Evolutionary conservation across 1,140 invertebrate genomes (phyloP).

Genomic region (Globodera rostochiensis): DNA sequence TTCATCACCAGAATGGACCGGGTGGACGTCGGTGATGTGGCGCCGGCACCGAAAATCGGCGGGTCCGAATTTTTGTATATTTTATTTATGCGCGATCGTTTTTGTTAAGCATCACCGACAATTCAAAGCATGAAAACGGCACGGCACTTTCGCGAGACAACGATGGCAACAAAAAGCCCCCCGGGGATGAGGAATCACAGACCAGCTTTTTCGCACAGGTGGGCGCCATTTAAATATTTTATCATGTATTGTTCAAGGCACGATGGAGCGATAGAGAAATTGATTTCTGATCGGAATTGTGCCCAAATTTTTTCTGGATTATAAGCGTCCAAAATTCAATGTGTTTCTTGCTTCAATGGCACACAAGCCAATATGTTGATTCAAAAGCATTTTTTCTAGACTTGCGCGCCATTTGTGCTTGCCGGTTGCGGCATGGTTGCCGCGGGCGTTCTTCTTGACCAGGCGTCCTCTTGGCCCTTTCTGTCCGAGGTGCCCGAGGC

Average conservation of each 20-base stretch:
- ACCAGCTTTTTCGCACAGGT: neutral
- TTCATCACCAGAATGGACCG: neutral
- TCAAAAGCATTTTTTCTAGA: slow-evolving; percentile 2
- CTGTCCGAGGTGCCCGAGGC: slow-evolving; percentile 38
- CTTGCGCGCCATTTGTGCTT: slow-evolving; percentile 27
- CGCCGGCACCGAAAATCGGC: neutral
- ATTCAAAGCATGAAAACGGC: too few relatives aligned
- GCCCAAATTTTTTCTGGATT: too few relatives aligned
- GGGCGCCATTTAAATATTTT: too few relatives aligned
- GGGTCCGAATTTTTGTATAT: too few relatives aligned
- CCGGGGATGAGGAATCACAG: neutral
- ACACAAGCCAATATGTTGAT: too few relatives aligned
- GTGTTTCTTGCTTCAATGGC: too few relatives aligned
- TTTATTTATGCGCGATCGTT: too few relatives aligned
- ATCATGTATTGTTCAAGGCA: neutral
- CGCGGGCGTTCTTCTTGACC: slow-evolving; percentile 79
- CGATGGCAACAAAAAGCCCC: neutral
- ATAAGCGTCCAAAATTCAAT: too few relatives aligned
- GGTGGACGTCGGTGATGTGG: neutral
- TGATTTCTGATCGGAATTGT: too few relatives aligned
- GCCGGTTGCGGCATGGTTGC: slow-evolving; percentile 83
- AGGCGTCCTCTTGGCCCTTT: slow-evolving; percentile 71
- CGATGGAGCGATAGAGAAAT: too few relatives aligned
- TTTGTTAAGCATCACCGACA: too few relatives aligned
- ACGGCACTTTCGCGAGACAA: neutral